These are phyloP conservation scores for Drosophila nr. perissopoda DNA, from an alignment of 2,888 invertebrate genomes.

Conservation along the genomic window DNA sequence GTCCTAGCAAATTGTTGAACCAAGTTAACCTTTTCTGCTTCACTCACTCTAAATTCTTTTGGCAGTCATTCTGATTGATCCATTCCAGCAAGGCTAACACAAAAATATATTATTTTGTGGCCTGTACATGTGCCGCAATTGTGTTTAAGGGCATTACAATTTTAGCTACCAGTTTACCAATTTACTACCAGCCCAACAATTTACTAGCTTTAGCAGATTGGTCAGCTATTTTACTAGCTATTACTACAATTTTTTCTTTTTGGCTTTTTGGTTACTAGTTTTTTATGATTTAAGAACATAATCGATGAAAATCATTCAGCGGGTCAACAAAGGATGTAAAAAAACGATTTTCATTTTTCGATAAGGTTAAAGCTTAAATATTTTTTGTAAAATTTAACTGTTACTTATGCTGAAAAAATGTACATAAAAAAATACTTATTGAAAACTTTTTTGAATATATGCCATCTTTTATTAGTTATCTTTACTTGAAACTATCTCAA, in stretches of 20 bases:
- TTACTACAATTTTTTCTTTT: background rate
- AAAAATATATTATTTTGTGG: constrained; percentile 27
- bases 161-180: background rate
- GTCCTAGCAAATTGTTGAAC: constrained; percentile 40
- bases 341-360: background rate
- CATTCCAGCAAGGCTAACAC: constrained; percentile 5
- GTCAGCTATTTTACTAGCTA: background rate
- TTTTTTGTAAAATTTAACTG: background rate
- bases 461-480: background rate
- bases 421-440: background rate
- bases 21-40: constrained; percentile 45
- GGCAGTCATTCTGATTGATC: constrained; percentile 40
- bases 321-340: background rate
- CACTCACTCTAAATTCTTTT: constrained; percentile 11
- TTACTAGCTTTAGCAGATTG: background rate
- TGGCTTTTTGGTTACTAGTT: background rate
- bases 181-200: background rate
- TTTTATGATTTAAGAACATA: background rate
- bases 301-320: background rate
- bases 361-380: background rate
- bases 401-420: background rate
- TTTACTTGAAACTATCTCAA: background rate
- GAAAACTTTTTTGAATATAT: background rate
- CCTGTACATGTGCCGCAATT: constrained; percentile 11
- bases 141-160: constrained; percentile 18